A percentile compares a stretch with the other conserved stretches of the same genome.
Evolutionary conservation across 2,797 vertebrate species (phyloP).

Genomic region (Sebastiscus tertius): DNA sequence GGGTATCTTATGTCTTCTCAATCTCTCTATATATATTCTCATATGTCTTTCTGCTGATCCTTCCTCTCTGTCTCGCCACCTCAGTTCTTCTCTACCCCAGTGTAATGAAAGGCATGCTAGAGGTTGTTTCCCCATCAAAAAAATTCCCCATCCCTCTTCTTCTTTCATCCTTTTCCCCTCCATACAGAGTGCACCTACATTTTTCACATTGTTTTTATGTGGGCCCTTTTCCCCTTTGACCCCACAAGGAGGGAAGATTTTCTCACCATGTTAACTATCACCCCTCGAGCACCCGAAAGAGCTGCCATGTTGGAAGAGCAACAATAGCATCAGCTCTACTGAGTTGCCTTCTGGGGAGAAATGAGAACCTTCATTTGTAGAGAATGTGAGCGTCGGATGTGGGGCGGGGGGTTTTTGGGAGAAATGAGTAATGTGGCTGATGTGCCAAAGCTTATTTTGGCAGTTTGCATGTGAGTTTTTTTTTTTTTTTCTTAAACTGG

Average conservation of each 20-base stretch:
- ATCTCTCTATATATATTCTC: neutral
- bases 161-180: conserved; percentile 1
- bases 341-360: conserved; percentile 30
- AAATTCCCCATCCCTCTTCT: neutral
- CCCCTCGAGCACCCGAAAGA: conserved; percentile 12
- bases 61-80: neutral
- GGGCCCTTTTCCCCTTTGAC: neutral
- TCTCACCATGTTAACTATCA: conserved; percentile 22
- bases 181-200: neutral
- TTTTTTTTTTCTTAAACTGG: neutral
- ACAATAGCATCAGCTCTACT: conserved; percentile 23
- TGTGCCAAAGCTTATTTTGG: conserved; percentile 7
- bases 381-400: neutral
- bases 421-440: neutral
- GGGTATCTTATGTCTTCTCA: conserved; percentile 10
- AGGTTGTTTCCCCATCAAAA: conserved; percentile 19
- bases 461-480: neutral
- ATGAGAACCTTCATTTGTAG: conserved; percentile 28
- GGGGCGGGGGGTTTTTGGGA: neutral
- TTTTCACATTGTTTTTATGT: conserved; percentile 16
- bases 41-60: neutral
- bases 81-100: conserved; percentile 4
- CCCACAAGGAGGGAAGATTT: conserved; percentile 16
- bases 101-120: conserved; percentile 28
- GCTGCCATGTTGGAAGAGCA: conserved; percentile 8